Evolutionary conservation across 2,113 vertebrate genomes (phyloP), one percentile per base, ranked within the genome.

Genomic region (Opisthocomus hoazin): DNA sequence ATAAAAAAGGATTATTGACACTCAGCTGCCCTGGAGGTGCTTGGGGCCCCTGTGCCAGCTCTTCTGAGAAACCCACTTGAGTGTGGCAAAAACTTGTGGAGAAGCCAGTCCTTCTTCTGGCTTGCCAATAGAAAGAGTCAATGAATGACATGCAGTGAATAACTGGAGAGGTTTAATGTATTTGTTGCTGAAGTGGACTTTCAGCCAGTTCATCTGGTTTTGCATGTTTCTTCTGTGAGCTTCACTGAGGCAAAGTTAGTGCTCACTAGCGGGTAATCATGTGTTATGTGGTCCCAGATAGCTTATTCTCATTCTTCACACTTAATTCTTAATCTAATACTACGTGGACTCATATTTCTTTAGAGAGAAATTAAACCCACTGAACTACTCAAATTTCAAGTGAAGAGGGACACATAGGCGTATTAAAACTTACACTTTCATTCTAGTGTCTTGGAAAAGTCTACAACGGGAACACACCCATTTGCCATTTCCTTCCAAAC

Each of bases 11-110:
- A n/a, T 64, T 83, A 60, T 26, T 39, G 50, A 61, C 4, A 15
- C 11, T 11, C 34, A 15, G 6, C 29, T 69, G 32, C 37, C 51
- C 32, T 78, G 60, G 46, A 74, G 41, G 58, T 29, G 8, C 16
- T n/a, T 0, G 0, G 10, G 22, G 3, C 3, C 17, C 43, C 50
- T 57, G 54, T 66, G 39, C 14, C 36, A 60, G 36, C 12, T 65
- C 8, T 78, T 78, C 56, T 81, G 46, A 84, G 43, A 16, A 84
- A 45, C 16, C 30, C 16, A 34, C 29, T 14, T 37, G 34, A 74
- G 27, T 16, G 17, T 24, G 21, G 12, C 24, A 48, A 6, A 43
- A 81, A 39, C 17, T 30, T 0, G 0, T 1, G 7, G 34, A 20
- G 34, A 87, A 91, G 14, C 7, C 34, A 92, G 4, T 6, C 8